Evolutionary conservation across 2,888 invertebrate species (phyloP).

Genomic region (Chymomyza amoena): DNA sequence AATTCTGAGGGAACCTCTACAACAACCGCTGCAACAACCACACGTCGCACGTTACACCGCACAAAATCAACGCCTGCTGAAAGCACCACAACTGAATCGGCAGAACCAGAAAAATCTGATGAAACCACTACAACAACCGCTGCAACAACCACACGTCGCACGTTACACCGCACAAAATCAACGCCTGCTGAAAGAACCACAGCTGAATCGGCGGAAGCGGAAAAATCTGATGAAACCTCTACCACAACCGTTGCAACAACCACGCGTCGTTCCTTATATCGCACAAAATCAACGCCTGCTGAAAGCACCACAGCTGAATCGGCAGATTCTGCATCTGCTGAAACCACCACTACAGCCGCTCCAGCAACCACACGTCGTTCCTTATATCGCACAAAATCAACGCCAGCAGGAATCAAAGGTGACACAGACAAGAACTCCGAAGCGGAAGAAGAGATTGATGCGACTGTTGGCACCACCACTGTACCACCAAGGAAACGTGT

Average conservation of each 20-base stretch:
- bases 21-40: too few relatives aligned
- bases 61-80: constrained; percentile 2
- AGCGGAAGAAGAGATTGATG: not conserved
- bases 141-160: too few relatives aligned
- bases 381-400: not conserved
- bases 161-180: too few relatives aligned
- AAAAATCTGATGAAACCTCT: not conserved
- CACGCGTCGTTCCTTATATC: not conserved
- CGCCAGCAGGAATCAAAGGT: not conserved
- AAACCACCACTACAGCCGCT: constrained; percentile 13
- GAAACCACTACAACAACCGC: too few relatives aligned
- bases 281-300: not conserved
- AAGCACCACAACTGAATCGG: not conserved
- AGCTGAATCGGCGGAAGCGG: constrained; percentile 4
- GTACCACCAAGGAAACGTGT: constrained; percentile 34
- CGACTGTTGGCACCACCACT: constrained; percentile 23
- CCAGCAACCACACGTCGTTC: not conserved
- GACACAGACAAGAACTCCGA: not conserved
- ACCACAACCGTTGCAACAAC: constrained; percentile 1
- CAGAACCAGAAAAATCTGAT: not conserved
- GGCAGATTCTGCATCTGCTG: not conserved
- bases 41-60: too few relatives aligned
- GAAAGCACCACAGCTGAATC: too few relatives aligned
- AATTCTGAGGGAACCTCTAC: too few relatives aligned
- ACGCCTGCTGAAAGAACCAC: constrained; percentile 5